A percentile compares a stretch with the other conserved stretches of the same genome.
Evolutionary conservation across 2,888 invertebrate genomes (phyloP).

Genomic region (Clanis bilineata): DNA sequence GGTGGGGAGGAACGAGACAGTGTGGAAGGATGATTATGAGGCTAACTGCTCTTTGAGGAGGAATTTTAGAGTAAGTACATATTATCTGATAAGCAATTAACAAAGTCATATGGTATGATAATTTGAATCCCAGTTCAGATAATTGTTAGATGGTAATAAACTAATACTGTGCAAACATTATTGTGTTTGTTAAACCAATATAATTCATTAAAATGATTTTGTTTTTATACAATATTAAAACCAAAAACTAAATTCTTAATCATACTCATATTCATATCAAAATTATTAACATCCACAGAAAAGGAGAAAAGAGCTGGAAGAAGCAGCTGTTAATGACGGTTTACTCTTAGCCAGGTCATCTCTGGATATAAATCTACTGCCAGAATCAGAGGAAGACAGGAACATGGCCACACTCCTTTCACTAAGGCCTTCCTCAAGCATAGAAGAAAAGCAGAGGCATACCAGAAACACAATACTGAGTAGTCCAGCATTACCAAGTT

Average conservation of each 20-base stretch:
- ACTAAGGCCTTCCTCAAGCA: slow-evolving; percentile 84
- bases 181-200: no score
- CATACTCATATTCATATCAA: neutral
- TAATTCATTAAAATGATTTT: no score
- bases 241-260: neutral
- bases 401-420: slow-evolving; percentile 89
- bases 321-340: slow-evolving; percentile 85
- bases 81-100: no score
- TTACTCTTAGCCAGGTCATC: slow-evolving; percentile 88
- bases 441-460: slow-evolving; percentile 79
- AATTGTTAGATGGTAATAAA: neutral
- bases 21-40: slow-evolving; percentile 96
- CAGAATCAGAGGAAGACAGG: slow-evolving; percentile 91
- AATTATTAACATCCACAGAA: slow-evolving; percentile 49
- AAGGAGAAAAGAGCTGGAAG: slow-evolving; percentile 89
- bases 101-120: no score
- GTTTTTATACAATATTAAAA: neutral
- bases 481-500: slow-evolving; percentile 80
- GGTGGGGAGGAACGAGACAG: slow-evolving; percentile 88
- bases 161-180: no score
- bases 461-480: slow-evolving; percentile 77
- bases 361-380: slow-evolving; percentile 88
- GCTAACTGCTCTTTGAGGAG: slow-evolving; percentile 93
- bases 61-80: slow-evolving; percentile 89
- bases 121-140: no score